These are phyloP conservation scores for Notechis scutatus DNA, from an alignment of 2,113 vertebrate genomes.

Conservation along the genomic window DNA sequence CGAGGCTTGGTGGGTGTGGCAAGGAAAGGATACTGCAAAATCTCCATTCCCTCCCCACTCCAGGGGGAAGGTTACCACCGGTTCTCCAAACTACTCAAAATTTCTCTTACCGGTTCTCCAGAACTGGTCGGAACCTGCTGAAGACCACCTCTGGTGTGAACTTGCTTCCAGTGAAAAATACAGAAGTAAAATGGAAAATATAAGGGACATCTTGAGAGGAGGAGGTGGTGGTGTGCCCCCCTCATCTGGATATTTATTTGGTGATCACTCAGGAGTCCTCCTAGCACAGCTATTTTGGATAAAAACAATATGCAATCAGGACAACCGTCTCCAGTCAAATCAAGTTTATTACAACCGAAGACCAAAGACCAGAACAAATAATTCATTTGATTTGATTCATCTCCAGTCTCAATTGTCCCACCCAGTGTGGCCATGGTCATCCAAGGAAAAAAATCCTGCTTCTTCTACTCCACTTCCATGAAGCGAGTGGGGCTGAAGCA, in stretches of 20 bases:
- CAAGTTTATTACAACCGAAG: too few relatives aligned
- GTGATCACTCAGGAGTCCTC: not conserved
- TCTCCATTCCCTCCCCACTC: too few relatives aligned
- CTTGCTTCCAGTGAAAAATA: not conserved
- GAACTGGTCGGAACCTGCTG: too few relatives aligned
- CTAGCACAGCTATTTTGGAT: not conserved
- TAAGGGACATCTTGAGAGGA: not conserved
- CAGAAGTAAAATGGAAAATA: not conserved
- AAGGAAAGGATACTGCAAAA: too few relatives aligned
- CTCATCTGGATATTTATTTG: not conserved
- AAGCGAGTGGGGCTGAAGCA: not conserved
- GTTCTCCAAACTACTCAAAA: too few relatives aligned
- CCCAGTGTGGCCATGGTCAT: not conserved
- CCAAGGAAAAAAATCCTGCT: not conserved
- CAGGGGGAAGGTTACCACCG: too few relatives aligned
- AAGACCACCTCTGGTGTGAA: too few relatives aligned
- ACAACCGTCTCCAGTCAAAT: not conserved
- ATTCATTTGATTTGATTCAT: too few relatives aligned
- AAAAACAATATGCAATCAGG: not conserved
- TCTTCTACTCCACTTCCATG: not conserved
- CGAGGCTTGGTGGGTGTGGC: too few relatives aligned
- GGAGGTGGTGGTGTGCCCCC: not conserved
- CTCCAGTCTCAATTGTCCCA: not conserved
- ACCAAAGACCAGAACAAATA: too few relatives aligned
- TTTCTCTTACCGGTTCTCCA: too few relatives aligned